Conservation (phyloP, 2,797 vertebrate species). For the Pseudomugil gertrudae region DNA sequence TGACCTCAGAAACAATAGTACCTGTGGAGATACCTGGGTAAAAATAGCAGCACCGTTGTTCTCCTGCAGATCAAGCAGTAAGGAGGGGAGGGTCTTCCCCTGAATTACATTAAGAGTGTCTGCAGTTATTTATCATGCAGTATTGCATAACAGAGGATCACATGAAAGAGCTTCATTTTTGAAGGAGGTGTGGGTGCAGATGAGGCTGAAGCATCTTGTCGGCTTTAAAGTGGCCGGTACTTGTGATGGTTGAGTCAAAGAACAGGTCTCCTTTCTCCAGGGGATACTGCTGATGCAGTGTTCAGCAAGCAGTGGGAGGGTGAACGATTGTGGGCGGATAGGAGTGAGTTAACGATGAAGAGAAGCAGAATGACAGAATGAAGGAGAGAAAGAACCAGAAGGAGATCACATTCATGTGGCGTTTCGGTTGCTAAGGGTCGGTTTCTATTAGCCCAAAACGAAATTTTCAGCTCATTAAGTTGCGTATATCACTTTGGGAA, state of each 20-base stretch:
- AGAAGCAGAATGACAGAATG: conserved; percentile 40
- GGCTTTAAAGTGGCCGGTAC: conserved; percentile 52
- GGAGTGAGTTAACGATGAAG: conserved; percentile 62
- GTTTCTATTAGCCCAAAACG: conserved; percentile 45
- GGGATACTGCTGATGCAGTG: conserved; percentile 62
- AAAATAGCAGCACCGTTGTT: conserved; percentile 65
- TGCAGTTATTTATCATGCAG: conserved; percentile 66
- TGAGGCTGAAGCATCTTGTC: conserved; percentile 35
- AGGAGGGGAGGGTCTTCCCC: conserved; percentile 55
- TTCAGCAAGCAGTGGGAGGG: conserved; percentile 42
- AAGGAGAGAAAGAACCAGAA: conserved; percentile 46
- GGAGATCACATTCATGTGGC: conserved; percentile 56
- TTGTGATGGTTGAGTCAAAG: conserved; percentile 66
- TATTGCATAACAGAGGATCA: conserved; percentile 64
- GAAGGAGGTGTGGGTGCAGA: conserved; percentile 59
- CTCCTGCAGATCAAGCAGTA: conserved; percentile 40
- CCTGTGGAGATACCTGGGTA: conserved; percentile 66
- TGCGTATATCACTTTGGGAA: conserved; percentile 44
- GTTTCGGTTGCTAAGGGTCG: conserved; percentile 54
- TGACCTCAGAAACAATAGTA: conserved; percentile 65
- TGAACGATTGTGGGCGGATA: conserved; percentile 55
- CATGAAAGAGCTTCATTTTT: conserved; percentile 54
- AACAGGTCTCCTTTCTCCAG: conserved; percentile 60
- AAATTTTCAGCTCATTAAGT: conserved; percentile 62
- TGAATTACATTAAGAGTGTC: conserved; percentile 63